A percentile compares a stretch with the other conserved stretches of the same genome.
phyloP scores from a whole-genome alignment of 2,888 invertebrate species.

The Epinotia brunnichana region DNA sequence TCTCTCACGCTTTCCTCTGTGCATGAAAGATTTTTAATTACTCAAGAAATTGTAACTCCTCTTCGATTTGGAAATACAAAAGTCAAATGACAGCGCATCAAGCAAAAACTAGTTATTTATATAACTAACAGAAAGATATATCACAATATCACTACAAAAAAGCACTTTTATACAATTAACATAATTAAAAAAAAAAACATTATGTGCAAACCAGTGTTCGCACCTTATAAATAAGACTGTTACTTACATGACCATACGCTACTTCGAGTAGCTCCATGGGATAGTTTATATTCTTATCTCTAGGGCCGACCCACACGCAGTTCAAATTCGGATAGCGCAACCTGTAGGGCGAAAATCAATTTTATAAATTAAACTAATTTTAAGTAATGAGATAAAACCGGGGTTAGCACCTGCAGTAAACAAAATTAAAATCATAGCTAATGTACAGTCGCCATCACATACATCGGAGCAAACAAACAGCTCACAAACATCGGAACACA shows the following conservation, averaged over 20 bases:
- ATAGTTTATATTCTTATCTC: constrained; percentile 87
- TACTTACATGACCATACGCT: constrained; percentile 88
- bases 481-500: too few relatives aligned
- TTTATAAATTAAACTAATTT: neutral
- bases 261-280: constrained; percentile 94
- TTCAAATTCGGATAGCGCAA: constrained; percentile 88
- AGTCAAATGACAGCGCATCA: neutral
- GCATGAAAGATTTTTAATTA: too few relatives aligned
- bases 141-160: neutral
- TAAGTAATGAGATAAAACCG: too few relatives aligned
- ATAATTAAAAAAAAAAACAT: too few relatives aligned
- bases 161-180: neutral
- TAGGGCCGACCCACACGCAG: constrained; percentile 91
- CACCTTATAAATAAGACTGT: neutral
- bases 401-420: too few relatives aligned
- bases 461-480: too few relatives aligned
- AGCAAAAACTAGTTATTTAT: neutral
- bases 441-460: too few relatives aligned
- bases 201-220: neutral
- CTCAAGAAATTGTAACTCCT: too few relatives aligned
- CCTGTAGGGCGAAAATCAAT: constrained; percentile 54
- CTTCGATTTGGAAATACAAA: neutral
- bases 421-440: too few relatives aligned
- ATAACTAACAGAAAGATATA: neutral
- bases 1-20: too few relatives aligned